Base-by-base conservation (phyloP, 1,140 invertebrate genomes). In the Drosophila insularis region DNA sequence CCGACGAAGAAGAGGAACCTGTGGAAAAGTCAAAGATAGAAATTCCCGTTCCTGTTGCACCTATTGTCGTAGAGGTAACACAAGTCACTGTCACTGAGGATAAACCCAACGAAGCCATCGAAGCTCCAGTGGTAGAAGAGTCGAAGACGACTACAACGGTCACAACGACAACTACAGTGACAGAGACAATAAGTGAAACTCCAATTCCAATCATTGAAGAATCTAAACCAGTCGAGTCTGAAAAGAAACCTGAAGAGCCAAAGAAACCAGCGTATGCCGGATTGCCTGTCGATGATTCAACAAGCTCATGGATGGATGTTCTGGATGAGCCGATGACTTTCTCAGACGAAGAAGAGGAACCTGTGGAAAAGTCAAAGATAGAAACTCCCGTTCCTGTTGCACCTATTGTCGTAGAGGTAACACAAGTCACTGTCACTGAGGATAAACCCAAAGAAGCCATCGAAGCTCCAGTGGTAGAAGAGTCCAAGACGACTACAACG, bases 251-350 rank as follows among this genome's bases (percentile, higher is more conserved):
- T 11, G 71, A 78, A n/a, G 63, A 77, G 32, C 71, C 74, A 2
- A 82, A 80, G 58, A 81, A 84, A 70, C 68, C 69, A 19, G 77
- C 73, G 1, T 79, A 92, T 73, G 91, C 87, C 72, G 90, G 90
- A 35, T 63, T 92, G 40, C 91, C 91, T 7, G 86, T 92, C 1
- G 90, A 92, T 75, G 69, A 75, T 3, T 82, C 92, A 11, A 70
- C 74, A 6, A 80, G 74, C 65, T 66, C 80, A 6, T 92, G 92
- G 92, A 91, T 92, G 91, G 84, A 89, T 66, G 91, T 93, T 56
- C 70, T 94, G 50, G 93, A 94, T 71, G 92, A 93, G 75, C 92
- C 93, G 53, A 93, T 94, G 66, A 80, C 85, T 13, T 92, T 93
- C 53, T 91, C 91, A 32, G 92, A 92, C 54, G 92, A 93, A 5